Evolutionary conservation across 1,140 invertebrate species (phyloP), one percentile per base, ranked within the genome.

Genomic region (Nautilus pompilius): DNA sequence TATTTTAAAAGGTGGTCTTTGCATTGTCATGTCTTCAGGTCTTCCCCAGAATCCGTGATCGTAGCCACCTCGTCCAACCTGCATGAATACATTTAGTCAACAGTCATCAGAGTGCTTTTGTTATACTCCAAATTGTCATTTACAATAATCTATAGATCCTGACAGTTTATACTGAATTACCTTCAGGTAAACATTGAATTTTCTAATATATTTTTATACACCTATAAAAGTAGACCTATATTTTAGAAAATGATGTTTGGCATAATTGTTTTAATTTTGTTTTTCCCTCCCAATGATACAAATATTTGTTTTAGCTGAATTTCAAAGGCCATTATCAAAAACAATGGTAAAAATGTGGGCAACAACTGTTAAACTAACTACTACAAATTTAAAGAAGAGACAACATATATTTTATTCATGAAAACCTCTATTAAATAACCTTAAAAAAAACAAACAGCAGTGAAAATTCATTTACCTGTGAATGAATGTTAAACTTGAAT

Each of bases 1-100:
- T 30, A 89, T 87, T 73, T 88, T 88, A 67, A 81, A 88, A 0
- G 87, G 82, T 0, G 87, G 87, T 46, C 89, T 79, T 0, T 78
- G 73, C 75, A 84, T 86, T 41, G 86, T 87, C 76, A 88, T 82
- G 29, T 88, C 87, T 75, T 90, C 76, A 1, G 78, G 78, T 20
- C 75, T 58, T 13, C 67, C 67, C 76, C 78, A 78, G 32, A 62
- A 72, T 3, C 62, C 54, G 56, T 80, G 76, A 51, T 80, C 78
- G 2, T 29, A 22, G 24, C 64, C 51, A 13, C 67, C 73, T 29
- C 76, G 66, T 24, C 74, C 78, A 8, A 78, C 83, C 33, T 87
- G 82, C 3, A 60, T 41, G 24, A 10, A 30, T 30, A 54, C 6
- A 10, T 10, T 41, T n/a, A 41, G n/a, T 41, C n/a, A 10, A 8